Conservation (phyloP, 1,140 invertebrate species). For the Vanessa tameamea region DNA sequence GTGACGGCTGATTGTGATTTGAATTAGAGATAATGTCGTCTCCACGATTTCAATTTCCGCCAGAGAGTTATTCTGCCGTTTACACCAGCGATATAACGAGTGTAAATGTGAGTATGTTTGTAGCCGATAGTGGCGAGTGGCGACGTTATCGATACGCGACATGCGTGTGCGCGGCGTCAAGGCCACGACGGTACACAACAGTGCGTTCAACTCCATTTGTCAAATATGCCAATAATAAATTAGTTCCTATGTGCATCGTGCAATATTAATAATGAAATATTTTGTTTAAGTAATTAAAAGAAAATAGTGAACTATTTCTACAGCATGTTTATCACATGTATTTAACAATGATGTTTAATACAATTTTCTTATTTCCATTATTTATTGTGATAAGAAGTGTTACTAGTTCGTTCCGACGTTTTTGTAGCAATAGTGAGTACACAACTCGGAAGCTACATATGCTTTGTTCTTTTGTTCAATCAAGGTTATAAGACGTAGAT, state of each 20-base stretch:
- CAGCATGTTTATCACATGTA: neutral
- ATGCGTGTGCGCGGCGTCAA: slow-evolving; percentile 63
- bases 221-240: slow-evolving; percentile 4
- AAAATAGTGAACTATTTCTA: neutral
- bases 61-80: slow-evolving; percentile 73
- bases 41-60: slow-evolving; percentile 65
- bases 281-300: neutral
- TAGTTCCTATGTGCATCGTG: slow-evolving; percentile 2
- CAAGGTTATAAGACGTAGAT: slow-evolving; percentile 45
- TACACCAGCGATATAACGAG: slow-evolving; percentile 60
- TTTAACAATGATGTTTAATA: neutral
- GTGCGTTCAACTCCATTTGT: slow-evolving; percentile 66
- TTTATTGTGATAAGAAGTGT: neutral
- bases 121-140: slow-evolving; percentile 49
- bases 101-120: slow-evolving; percentile 68
- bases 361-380: neutral
- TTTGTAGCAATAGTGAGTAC: neutral
- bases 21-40: slow-evolving; percentile 51
- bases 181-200: slow-evolving; percentile 56
- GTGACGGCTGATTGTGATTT: slow-evolving; percentile 39
- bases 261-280: neutral
- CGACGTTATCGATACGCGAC: slow-evolving; percentile 50
- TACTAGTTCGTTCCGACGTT: no score
- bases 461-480: slow-evolving; percentile 50
- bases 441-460: slow-evolving; percentile 45